Percentiles rank a stretch among this genome's conserved stretches.
These are phyloP conservation scores for Ondatra zibethicus DNA, from an alignment of 2,113 vertebrate genomes.

Conservation along the genomic window DNA sequence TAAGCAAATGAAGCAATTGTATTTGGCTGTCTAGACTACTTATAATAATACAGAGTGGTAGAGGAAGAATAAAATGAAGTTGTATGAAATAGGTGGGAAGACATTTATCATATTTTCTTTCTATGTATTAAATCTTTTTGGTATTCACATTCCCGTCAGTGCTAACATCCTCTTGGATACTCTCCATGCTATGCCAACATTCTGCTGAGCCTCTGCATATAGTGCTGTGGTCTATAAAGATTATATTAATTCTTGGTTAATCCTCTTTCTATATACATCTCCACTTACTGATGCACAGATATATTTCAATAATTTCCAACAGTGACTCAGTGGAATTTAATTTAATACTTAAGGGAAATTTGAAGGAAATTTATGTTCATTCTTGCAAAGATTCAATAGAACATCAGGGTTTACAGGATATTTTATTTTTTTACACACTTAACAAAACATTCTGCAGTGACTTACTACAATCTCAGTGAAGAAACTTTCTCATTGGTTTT, in stretches of 20 bases:
- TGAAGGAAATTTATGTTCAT: conserved; percentile 23
- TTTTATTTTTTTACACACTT: neutral
- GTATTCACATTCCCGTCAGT: conserved; percentile 30
- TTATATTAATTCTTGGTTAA: conserved; percentile 56
- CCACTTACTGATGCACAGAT: conserved; percentile 3
- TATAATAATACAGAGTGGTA: neutral
- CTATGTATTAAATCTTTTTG: neutral
- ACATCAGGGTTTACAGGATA: neutral
- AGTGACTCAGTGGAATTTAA: conserved; percentile 25
- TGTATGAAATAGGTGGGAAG: neutral
- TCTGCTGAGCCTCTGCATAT: conserved; percentile 38
- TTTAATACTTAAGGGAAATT: conserved; percentile 41
- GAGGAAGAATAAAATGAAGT: neutral
- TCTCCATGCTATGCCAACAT: conserved; percentile 43
- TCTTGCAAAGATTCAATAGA: neutral
- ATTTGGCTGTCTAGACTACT: neutral
- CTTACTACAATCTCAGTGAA: neutral
- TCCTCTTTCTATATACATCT: conserved; percentile 18
- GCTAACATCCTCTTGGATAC: conserved; percentile 44
- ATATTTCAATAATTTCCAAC: conserved; percentile 35
- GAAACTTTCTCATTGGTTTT: neutral
- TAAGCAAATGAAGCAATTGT: neutral
- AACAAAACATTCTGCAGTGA: neutral
- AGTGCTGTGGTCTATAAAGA: conserved; percentile 26
- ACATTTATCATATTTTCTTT: conserved; percentile 1